These are phyloP conservation scores for Cygnus atratus DNA, from an alignment of 2,113 vertebrate genomes.

Conservation along the genomic window DNA sequence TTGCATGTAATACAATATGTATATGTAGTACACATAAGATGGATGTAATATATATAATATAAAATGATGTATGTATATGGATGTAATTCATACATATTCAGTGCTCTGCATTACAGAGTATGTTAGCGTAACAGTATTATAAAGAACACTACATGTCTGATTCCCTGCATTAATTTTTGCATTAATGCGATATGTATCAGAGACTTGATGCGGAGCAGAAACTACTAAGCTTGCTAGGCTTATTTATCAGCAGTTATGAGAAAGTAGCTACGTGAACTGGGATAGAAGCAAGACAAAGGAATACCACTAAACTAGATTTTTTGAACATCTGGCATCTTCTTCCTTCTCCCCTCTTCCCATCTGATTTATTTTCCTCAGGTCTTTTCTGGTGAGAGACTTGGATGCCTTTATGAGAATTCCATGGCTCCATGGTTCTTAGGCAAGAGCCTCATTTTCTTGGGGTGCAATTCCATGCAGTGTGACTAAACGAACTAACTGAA, in stretches of 20 bases:
- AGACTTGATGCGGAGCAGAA: not conserved
- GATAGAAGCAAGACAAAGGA: not conserved
- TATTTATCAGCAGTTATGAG: not conserved
- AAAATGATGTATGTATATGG: accelerated
- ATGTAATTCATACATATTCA: not conserved
- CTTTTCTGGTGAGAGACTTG: not conserved
- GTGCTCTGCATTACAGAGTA: not conserved
- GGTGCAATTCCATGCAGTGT: accelerated
- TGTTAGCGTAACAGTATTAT: not conserved
- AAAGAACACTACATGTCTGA: not conserved
- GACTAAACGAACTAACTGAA: not conserved
- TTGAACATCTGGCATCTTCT: not conserved
- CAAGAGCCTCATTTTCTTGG: not conserved
- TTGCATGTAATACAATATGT: not conserved
- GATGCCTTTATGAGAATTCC: not conserved
- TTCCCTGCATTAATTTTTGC: not conserved
- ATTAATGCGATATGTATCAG: not conserved
- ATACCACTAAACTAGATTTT: not conserved
- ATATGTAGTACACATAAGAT: not conserved
- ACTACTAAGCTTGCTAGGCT: not conserved
- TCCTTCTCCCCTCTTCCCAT: not conserved
- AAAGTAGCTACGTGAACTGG: not conserved
- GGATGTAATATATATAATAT: not conserved
- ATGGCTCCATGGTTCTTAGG: not conserved
- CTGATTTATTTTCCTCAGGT: not conserved